phyloP scores from a whole-genome alignment of 2,113 vertebrate genomes.

The Syngnathus floridae region DNA sequence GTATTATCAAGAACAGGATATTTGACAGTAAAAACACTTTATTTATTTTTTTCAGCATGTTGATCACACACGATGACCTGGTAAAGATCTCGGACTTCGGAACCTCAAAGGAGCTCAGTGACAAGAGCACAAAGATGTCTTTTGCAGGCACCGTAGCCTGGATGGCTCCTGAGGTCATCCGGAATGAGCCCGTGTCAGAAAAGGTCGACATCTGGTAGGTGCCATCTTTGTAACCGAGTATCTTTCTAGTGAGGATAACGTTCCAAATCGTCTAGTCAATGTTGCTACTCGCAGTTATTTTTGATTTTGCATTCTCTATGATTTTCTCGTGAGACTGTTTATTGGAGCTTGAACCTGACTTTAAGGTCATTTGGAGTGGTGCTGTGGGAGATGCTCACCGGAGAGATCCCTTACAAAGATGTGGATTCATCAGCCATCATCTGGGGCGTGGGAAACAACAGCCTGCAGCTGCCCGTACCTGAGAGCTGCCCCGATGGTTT shows the following conservation, averaged over 20 bases:
- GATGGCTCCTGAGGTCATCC: constrained; percentile 98
- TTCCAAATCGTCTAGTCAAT: background rate
- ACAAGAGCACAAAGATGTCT: constrained; percentile 99
- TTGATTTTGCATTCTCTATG: background rate
- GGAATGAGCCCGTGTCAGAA: constrained; percentile 95
- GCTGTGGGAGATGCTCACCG: constrained; percentile 94
- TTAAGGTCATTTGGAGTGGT: constrained; percentile 77
- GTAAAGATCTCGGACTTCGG: constrained; percentile 99
- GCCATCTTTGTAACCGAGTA: background rate
- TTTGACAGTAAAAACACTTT: background rate
- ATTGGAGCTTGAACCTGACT: constrained; percentile 12
- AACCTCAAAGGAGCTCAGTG: constrained; percentile 92
- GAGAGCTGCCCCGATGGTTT: constrained; percentile 95
- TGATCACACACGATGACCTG: constrained; percentile 96
- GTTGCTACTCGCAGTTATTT: background rate
- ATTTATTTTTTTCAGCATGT: constrained; percentile 76
- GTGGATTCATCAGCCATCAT: constrained; percentile 97
- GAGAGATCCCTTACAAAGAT: constrained; percentile 95
- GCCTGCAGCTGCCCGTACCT: constrained; percentile 91
- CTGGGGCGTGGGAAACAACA: constrained; percentile 97
- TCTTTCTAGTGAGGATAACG: background rate
- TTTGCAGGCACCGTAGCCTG: constrained; percentile 96
- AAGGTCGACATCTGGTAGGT: constrained; percentile 98
- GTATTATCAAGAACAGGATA: background rate
- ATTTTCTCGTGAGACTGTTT: background rate